A percentile compares a stretch with the other conserved stretches of the same genome.
Conservation (phyloP, 2,888 invertebrate genomes). For the Phortica okadai region DNA sequence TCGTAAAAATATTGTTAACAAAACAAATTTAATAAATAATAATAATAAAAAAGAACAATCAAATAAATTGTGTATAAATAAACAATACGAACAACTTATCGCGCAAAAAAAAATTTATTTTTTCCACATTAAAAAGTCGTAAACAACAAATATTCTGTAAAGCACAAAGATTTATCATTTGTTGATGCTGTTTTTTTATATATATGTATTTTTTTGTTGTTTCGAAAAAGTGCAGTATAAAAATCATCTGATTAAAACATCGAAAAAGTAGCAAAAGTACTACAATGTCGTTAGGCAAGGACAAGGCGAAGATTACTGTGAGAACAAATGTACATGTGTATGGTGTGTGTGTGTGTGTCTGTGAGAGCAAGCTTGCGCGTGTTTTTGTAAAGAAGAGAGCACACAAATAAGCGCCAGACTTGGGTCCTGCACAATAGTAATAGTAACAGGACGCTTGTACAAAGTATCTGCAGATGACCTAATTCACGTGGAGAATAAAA, state of each 20-base stretch:
- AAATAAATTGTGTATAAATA: not conserved
- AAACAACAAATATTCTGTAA: no score
- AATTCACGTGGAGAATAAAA: not conserved
- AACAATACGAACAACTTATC: not conserved
- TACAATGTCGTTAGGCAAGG: not conserved
- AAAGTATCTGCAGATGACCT: not conserved
- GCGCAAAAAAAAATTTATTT: no score
- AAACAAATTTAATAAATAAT: not conserved
- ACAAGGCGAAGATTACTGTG: not conserved
- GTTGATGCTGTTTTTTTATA: not conserved
- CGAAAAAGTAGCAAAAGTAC: not conserved
- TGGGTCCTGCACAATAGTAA: not conserved
- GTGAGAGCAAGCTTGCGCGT: not conserved
- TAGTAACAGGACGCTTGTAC: not conserved
- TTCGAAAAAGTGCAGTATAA: not conserved
- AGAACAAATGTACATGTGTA: not conserved
- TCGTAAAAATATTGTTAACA: not conserved
- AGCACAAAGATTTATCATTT: not conserved
- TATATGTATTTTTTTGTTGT: not conserved
- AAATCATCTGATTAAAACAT: slow-evolving; percentile 4
- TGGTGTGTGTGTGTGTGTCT: not conserved
- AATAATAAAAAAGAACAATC: slow-evolving; percentile 4
- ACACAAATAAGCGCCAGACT: no score
- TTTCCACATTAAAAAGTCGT: no score
- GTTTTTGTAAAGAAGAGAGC: no score